These are phyloP conservation scores for Cottoperca gobio DNA, from an alignment of 2,797 vertebrate species.

Conservation along the genomic window DNA sequence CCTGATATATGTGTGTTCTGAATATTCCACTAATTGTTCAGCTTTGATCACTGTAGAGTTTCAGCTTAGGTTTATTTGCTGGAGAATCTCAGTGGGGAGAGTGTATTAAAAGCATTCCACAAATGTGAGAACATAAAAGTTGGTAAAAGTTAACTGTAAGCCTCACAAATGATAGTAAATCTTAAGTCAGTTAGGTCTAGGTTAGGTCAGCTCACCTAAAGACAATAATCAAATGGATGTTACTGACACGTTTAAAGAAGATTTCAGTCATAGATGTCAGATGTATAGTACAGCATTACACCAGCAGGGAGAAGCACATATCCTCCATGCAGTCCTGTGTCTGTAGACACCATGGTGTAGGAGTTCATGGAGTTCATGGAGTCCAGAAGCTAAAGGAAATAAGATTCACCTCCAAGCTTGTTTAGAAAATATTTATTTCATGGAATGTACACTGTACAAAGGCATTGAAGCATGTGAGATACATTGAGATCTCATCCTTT, in stretches of 20 bases:
- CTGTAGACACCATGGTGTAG: background rate
- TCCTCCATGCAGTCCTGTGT: background rate
- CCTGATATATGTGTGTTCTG: too few species aligned
- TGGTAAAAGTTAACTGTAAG: too few species aligned
- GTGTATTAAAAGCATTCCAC: too few species aligned
- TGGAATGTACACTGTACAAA: constrained; percentile 83
- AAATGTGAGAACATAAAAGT: too few species aligned
- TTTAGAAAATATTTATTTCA: constrained; percentile 83
- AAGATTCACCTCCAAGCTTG: constrained; percentile 41
- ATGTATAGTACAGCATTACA: background rate
- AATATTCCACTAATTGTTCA: background rate
- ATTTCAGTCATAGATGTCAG: background rate
- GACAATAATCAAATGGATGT: background rate
- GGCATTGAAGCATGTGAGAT: constrained; percentile 68
- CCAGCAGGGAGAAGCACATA: constrained; percentile 10
- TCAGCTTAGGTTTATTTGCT: background rate
- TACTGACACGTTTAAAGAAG: background rate
- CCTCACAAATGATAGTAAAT: too few species aligned
- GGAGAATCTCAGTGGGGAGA: too few species aligned
- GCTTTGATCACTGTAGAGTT: background rate
- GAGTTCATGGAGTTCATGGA: background rate
- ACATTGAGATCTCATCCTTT: constrained; percentile 49
- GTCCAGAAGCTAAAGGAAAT: background rate
- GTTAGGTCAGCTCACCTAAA: too few species aligned
- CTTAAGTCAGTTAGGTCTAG: too few species aligned